These are phyloP conservation scores for Palythoa heliodiscus DNA, from an alignment of 92 coral and sea anemone genomes.

Conservation along the genomic window DNA sequence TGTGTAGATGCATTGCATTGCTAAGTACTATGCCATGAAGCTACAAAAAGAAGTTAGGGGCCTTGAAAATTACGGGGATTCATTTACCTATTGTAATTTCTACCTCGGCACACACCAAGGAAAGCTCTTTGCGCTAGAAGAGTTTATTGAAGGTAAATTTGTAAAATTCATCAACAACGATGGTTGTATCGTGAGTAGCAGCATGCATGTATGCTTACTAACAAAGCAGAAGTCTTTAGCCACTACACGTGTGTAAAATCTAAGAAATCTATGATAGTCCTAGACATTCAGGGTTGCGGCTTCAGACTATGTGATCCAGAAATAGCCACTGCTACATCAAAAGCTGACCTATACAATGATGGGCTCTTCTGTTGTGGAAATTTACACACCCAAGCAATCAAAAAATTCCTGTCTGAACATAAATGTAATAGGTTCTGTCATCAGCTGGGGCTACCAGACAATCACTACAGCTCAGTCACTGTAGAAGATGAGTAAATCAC, in stretches of 20 bases:
- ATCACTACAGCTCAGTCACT: not conserved
- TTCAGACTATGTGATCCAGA: slow-evolving; percentile 45
- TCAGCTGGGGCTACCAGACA: slow-evolving; percentile 9
- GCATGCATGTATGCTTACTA: slow-evolving; percentile 10
- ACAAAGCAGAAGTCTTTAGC: slow-evolving; percentile 36
- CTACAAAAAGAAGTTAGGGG: slow-evolving; percentile 1
- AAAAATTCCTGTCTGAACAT: slow-evolving; percentile 22
- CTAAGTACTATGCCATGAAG: not conserved
- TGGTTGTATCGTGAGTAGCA: slow-evolving; percentile 8
- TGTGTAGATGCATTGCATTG: slow-evolving; percentile 9
- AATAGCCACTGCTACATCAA: slow-evolving; percentile 18
- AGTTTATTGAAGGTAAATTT: slow-evolving; percentile 14
- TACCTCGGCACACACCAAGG: not conserved
- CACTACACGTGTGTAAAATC: slow-evolving; percentile 38
- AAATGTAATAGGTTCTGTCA: slow-evolving; percentile 44
- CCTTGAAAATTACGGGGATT: slow-evolving; percentile 9
- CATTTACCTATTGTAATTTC: not conserved
- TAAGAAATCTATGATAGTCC: slow-evolving; percentile 25
- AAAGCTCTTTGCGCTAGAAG: not conserved
- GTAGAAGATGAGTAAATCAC: not conserved
- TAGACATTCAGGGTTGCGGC: slow-evolving; percentile 38
- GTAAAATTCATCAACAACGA: slow-evolving; percentile 11
- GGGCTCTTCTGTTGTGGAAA: slow-evolving; percentile 44
- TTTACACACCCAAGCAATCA: slow-evolving; percentile 22
- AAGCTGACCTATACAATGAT: slow-evolving; percentile 3